Evolutionary conservation across 1,140 invertebrate genomes (phyloP), one percentile per base, ranked within the genome.

Genomic region (Drosophila asahinai): DNA sequence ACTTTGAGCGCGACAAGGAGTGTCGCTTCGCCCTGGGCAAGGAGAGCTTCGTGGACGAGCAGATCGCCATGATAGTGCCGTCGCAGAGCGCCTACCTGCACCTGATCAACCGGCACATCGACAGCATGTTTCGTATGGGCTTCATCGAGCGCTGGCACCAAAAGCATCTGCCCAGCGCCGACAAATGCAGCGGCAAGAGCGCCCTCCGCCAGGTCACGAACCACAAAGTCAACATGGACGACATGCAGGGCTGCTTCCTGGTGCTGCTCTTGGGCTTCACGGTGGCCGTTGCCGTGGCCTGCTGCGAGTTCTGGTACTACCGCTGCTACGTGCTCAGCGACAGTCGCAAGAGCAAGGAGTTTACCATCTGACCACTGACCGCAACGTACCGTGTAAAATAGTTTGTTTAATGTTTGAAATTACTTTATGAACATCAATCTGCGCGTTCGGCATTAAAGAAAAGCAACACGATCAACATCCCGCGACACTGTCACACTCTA

Each of bases 91-190:
- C 97, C 0, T 98, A 97, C 89, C 86, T 97, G 14, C 82, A 94
- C 8, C 93, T 95, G 49, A 94, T 96, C 19, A 96, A 96, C 80
- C 94, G 94, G 74, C 94, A 96, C 86, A 95, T 97, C 22, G 95
- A 95, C 77, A 94, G 95, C 71, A 95, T 98, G 94, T 96, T 97
- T 80, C 96, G 97, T 92, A 96, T 96, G 40, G 97, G 98, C 22
- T 94, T 98, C 42, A 97, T 98, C 17, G 94, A 95, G 59, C 97
- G 97, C 89, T 98, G 97, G 97, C 94, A 97, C 58, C 90, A 94
- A 4, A 95, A 96, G 42, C 96, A 96, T 92, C 94, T 97, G 86
- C 97, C 97, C 1, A 95, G 95, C 71, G 96, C 96, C 70, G 96
- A 98, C 93, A 95, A 96, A 62, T 98, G 98, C 87, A 94, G 93